Evolutionary conservation across 2,797 vertebrate genomes (phyloP), one percentile per base, ranked within the genome.

Genomic region (Lutjanus argentimaculatus): DNA sequence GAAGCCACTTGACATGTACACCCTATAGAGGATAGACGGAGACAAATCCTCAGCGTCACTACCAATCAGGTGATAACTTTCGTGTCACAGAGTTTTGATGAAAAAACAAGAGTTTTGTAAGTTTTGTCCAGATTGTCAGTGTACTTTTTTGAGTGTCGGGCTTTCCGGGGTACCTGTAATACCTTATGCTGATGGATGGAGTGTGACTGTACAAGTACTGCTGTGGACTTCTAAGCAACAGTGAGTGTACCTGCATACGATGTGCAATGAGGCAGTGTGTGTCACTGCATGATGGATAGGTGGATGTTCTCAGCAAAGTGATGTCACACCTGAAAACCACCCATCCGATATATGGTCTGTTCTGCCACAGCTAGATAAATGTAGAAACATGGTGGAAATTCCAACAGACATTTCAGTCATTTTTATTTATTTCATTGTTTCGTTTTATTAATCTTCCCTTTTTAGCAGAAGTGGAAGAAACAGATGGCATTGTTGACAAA

Each of bases 291-390:
- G 92, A 94, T 93, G 87, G 93, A 95, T 95, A 84, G 93, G 91
- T 85, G 91, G 92, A 93, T 92, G 88, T 88, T 90, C 88, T 89
- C 89, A 73, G 92, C 86, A 84, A 90, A 89, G 91, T 86, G 90
- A 93, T 92, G 93, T 91, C 92, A 92, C 91, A 92, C 86, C 82
- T 93, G 91, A 92, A 94, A 94, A 90, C 83, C 89, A 89, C 68
- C 88, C 90, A 91, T 90, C 89, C 91, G 89, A 75, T 87, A 91
- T 88, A 89, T 67, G 85, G 76, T 72, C 90, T 87, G 79, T 87
- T 85, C 84, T 90, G 88, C 80, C 85, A 80, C 75, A 58, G 64
- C 68, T 46, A 72, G 88, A 92, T 88, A 78, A 90, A 93, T 88
- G 85, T 67, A 22, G 70, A 78, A 10, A 76, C 80, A 48, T 68